A percentile compares a stretch with the other conserved stretches of the same genome.
Conservation (phyloP, 2,888 invertebrate genomes). For the Anaspis maculata region DNA sequence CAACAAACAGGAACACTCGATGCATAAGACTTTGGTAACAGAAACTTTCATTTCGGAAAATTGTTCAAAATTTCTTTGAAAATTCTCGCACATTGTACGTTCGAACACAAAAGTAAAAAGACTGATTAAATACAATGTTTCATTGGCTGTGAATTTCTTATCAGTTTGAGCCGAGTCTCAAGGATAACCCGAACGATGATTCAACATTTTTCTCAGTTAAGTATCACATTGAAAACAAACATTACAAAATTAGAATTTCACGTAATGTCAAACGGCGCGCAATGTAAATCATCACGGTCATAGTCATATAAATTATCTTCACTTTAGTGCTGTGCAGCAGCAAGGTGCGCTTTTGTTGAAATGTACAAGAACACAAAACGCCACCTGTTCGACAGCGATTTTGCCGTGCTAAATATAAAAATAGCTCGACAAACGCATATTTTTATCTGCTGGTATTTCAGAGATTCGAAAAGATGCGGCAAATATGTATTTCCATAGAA, state of each 20-base stretch:
- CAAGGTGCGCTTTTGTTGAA: conserved; percentile 11
- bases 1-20: conserved; percentile 10
- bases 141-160: conserved; percentile 15
- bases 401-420: conserved; percentile 18
- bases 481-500: too few species aligned
- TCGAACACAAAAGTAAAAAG: conserved; percentile 15
- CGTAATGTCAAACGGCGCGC: conserved; percentile 3
- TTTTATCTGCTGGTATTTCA: conserved; percentile 19
- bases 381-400: conserved; percentile 13
- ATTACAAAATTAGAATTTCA: conserved; percentile 8
- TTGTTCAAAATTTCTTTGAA: conserved; percentile 10
- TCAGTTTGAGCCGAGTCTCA: conserved; percentile 18
- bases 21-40: conserved; percentile 3
- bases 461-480: too few species aligned
- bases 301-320: too few species aligned
- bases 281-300: background rate
- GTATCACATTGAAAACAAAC: conserved; percentile 4
- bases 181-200: conserved; percentile 19
- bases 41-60: conserved; percentile 14
- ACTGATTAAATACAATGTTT: conserved; percentile 16
- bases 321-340: too few species aligned
- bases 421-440: conserved; percentile 19
- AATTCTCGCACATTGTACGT: conserved; percentile 15
- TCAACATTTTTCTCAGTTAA: conserved; percentile 13
- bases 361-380: too few species aligned